Evolutionary conservation across 2,888 invertebrate genomes (phyloP).

Genomic region (Glaucopsyche alexis): DNA sequence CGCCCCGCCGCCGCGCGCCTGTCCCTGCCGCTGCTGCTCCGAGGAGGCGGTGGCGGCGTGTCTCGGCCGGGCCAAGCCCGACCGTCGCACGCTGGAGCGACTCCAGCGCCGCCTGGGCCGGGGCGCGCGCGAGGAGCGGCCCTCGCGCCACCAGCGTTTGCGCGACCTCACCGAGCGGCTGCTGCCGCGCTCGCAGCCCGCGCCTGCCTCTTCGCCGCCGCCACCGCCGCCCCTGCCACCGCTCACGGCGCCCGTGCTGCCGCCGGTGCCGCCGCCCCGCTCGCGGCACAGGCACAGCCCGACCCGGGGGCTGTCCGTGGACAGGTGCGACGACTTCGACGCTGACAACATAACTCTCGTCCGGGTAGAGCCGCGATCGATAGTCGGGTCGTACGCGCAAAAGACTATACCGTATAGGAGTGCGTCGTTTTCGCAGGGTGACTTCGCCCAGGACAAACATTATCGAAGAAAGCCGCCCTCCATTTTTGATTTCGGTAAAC

Average conservation of each 20-base stretch:
- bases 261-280: constrained; percentile 79
- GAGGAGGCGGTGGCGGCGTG: constrained; percentile 78
- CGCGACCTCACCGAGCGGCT: constrained; percentile 90
- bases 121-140: constrained; percentile 74
- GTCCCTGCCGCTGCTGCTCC: constrained; percentile 79
- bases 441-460: constrained; percentile 83
- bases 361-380: constrained; percentile 80
- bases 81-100: constrained; percentile 88
- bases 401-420: constrained; percentile 88
- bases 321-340: constrained; percentile 70
- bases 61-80: constrained; percentile 74
- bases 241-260: constrained; percentile 77
- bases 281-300: constrained; percentile 76
- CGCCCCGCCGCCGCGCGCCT: constrained; percentile 81
- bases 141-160: constrained; percentile 83
- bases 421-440: constrained; percentile 93
- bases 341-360: constrained; percentile 74
- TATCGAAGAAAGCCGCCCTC: constrained; percentile 64
- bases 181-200: constrained; percentile 76
- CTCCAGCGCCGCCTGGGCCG: constrained; percentile 88
- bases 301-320: constrained; percentile 68
- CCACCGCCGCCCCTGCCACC: constrained; percentile 67
- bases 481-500: constrained; percentile 69
- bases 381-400: constrained; percentile 82
- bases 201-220: constrained; percentile 50